A percentile compares a stretch with the other conserved stretches of the same genome.
phyloP scores from a whole-genome alignment of 1,140 invertebrate species.

The Theocolax elegans region DNA sequence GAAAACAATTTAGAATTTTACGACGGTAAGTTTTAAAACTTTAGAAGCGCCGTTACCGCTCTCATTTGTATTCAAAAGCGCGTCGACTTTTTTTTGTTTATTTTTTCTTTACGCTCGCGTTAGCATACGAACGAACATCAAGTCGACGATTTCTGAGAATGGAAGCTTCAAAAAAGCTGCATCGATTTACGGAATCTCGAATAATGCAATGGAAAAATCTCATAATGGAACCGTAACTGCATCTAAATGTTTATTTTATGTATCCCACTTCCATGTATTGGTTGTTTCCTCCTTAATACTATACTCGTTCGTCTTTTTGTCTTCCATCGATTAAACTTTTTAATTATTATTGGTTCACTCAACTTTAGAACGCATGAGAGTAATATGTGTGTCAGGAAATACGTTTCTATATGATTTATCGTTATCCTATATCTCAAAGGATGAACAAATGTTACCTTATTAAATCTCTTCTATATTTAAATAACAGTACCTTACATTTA shows the following conservation, averaged over 20 bases:
- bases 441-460: too few relatives aligned
- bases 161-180: neutral
- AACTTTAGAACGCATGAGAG: too few relatives aligned
- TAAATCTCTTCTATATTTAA: too few relatives aligned
- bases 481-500: too few relatives aligned
- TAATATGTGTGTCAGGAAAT: too few relatives aligned
- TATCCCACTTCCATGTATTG: too few relatives aligned
- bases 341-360: too few relatives aligned
- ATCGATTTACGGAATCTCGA: neutral
- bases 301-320: too few relatives aligned
- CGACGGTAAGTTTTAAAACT: slow-evolving; percentile 30
- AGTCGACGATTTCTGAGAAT: slow-evolving; percentile 17
- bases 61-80: slow-evolving; percentile 36
- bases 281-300: too few relatives aligned
- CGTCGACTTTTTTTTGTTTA: slow-evolving; percentile 1
- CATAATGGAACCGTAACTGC: neutral
- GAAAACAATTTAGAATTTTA: slow-evolving; percentile 29
- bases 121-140: slow-evolving; percentile 28
- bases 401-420: too few relatives aligned
- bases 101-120: slow-evolving; percentile 3
- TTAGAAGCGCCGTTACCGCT: slow-evolving; percentile 27
- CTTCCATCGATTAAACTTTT: too few relatives aligned
- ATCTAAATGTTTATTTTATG: slow-evolving; percentile 1
- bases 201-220: neutral
- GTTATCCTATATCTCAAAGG: too few relatives aligned